Conservation (phyloP, 2,113 vertebrate species). For the Vireo altiloquus region DNA sequence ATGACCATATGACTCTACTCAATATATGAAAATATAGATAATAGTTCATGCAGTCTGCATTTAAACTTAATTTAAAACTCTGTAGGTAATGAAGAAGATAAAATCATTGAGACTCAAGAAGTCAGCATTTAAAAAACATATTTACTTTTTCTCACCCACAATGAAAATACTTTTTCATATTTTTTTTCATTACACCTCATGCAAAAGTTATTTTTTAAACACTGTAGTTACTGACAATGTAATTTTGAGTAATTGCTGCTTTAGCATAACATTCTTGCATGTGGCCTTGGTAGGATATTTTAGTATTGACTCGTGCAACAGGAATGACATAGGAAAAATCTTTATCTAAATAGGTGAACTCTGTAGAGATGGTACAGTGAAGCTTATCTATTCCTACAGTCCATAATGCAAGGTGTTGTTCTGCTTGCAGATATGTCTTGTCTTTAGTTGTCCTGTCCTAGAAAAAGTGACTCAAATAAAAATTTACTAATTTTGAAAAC, state of each 20-base stretch:
- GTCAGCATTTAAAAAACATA: background rate
- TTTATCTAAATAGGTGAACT: background rate
- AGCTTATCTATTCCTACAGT: background rate
- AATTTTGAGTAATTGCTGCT: background rate
- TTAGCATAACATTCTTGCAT: background rate
- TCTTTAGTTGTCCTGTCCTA: slow-evolving; percentile 52
- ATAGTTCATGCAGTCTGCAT: background rate
- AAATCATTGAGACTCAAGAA: background rate
- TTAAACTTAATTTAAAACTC: background rate
- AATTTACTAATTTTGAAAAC: slow-evolving; percentile 51
- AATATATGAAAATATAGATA: background rate
- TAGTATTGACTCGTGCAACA: background rate
- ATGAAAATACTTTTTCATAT: background rate
- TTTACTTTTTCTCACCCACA: background rate
- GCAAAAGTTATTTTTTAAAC: background rate
- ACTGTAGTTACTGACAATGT: background rate
- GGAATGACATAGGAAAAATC: background rate
- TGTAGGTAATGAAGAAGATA: background rate
- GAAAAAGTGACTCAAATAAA: slow-evolving; percentile 40
- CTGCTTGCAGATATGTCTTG: slow-evolving; percentile 48
- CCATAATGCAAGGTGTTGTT: slow-evolving; percentile 26
- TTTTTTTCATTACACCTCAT: background rate
- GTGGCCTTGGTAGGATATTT: background rate
- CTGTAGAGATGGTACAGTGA: background rate
- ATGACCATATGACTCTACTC: background rate